Base-by-base conservation (phyloP, 2,113 vertebrate genomes). In the Pseudolaguvia tuberculata region DNA sequence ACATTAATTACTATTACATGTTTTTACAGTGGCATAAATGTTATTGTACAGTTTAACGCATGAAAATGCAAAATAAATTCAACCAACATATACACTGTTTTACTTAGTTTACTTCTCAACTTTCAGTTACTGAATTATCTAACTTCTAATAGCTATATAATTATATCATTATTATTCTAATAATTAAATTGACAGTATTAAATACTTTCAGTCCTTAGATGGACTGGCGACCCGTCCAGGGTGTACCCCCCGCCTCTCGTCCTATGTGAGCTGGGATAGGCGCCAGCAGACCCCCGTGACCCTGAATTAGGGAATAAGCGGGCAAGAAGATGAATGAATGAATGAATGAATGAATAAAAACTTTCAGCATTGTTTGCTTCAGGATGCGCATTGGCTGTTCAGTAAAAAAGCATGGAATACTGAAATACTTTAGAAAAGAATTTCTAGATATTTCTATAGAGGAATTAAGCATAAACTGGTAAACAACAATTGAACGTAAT, bases 371-470 rank as follows among this genome's bases (percentile, higher is more conserved):
- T n/a, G n/a, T n/a, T n/a, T n/a, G n/a, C n/a, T n/a, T n/a, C n/a
- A n/a, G n/a, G n/a, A n/a, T n/a, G n/a, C n/a, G n/a, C n/a, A 55
- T 79, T 79, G 75, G 65, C 65, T 76, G 63, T 78, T 45, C 21
- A 31, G 67, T 39, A 53, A 71, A 31, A 65, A 25, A 63, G 48
- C 53, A 50, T 59, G 27, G 56, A 68, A 18, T 45, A 63, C 63
- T 79, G 58, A 52, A 76, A 63, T 65, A 73, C 72, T 78, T 25
- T 48, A 73, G 57, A 88, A 89, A 92, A 92, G 92, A 91, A 93
- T 93, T 92, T 91, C n/a, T n/a, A n/a, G 87, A 92, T 93, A 91
- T 92, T 93, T 91, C 92, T 92, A 91, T 90, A 87, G 85, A 85
- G 89, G 92, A 87, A 91, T 94, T 93, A 93, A 86, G 87, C 88